Evolutionary conservation across 1,140 invertebrate genomes (phyloP).

Genomic region (Nasonia vitripennis): DNA sequence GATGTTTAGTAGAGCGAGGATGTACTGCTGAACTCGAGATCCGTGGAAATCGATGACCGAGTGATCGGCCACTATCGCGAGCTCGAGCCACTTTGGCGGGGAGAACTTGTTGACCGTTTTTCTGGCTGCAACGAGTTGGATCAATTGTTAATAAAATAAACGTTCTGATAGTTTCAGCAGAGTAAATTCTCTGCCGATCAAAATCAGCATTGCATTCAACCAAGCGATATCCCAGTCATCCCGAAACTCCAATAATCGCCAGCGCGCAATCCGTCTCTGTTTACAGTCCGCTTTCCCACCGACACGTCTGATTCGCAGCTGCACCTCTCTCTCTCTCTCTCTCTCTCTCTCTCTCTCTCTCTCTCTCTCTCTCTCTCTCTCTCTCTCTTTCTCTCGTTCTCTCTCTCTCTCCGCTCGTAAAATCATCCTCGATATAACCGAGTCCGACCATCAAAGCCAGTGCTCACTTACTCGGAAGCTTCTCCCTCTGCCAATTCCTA

Average conservation of each 20-base stretch:
- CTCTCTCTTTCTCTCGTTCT: background rate
- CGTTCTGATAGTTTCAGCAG: too few relatives aligned
- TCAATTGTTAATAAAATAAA: too few relatives aligned
- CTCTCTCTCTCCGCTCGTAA: background rate
- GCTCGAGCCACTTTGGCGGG: slow-evolving; percentile 79
- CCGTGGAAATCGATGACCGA: slow-evolving; percentile 84
- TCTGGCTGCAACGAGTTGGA: slow-evolving; percentile 55
- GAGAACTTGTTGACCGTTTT: slow-evolving; percentile 57
- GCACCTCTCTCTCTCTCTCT: background rate
- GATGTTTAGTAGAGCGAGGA: slow-evolving; percentile 85
- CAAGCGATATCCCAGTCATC: too few relatives aligned
- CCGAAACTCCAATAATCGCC: background rate
- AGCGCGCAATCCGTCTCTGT: background rate
- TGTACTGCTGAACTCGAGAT: slow-evolving; percentile 81
- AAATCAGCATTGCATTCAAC: background rate
- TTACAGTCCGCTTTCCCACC: background rate
- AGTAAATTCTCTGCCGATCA: too few relatives aligned
- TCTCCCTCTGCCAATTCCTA: slow-evolving; percentile 69
- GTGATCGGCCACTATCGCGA: slow-evolving; percentile 82
- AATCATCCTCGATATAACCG: background rate
- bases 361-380: background rate
- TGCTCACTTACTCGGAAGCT: slow-evolving; percentile 60
- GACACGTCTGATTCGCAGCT: too few relatives aligned
- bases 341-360: background rate
- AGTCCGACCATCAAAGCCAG: background rate